Conservation (phyloP, 2,797 vertebrate genomes). For the Alectoris magna region DNA sequence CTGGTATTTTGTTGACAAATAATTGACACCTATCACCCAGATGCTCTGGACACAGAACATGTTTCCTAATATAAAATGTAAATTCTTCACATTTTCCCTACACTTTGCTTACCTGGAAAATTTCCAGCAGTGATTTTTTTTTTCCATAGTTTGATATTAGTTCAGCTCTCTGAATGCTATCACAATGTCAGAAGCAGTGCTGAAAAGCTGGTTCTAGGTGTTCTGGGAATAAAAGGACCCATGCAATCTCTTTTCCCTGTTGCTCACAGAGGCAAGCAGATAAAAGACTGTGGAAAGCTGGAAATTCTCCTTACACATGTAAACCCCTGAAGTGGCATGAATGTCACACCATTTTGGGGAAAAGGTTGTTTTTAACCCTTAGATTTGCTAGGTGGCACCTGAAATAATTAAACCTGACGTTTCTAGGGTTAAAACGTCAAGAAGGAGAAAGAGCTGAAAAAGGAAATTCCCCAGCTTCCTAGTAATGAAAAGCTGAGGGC, state of each 20-base stretch:
- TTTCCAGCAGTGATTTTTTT: neutral
- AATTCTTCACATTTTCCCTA: neutral
- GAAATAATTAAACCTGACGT: conserved; percentile 82
- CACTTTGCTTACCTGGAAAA: neutral
- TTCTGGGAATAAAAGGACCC: neutral
- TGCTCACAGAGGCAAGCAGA: neutral
- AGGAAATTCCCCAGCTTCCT: conserved; percentile 84
- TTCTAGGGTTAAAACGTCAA: conserved; percentile 85
- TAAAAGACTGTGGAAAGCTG: neutral
- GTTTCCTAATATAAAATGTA: neutral
- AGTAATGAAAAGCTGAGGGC: conserved; percentile 85
- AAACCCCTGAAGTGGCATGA: conserved; percentile 23
- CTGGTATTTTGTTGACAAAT: neutral
- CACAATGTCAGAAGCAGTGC: neutral
- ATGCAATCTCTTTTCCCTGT: neutral
- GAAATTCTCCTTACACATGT: neutral
- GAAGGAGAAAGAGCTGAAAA: conserved; percentile 82
- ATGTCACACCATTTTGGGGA: conserved; percentile 41
- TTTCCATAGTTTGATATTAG: neutral
- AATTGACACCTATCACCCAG: neutral
- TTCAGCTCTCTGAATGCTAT: neutral
- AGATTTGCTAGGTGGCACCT: conserved; percentile 66
- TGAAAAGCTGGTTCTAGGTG: neutral
- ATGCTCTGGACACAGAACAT: neutral
- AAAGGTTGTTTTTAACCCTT: conserved; percentile 80